A percentile compares a stretch with the other conserved stretches of the same genome.
These are phyloP conservation scores for Trididemnum clinides DNA, from an alignment of 23 tunicate genomes.

Conservation along the genomic window DNA sequence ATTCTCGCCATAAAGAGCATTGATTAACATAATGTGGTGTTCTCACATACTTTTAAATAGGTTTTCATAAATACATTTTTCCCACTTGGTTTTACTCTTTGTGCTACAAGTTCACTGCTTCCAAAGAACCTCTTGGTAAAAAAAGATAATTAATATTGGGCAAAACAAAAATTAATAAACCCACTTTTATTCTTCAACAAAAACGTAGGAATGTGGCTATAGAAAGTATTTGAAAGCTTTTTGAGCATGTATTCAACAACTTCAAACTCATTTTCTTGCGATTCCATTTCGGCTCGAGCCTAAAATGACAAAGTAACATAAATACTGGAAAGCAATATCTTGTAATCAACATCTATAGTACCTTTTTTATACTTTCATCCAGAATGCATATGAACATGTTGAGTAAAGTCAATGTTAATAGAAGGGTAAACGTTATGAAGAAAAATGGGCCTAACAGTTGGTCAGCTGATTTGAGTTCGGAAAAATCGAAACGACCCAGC, in stretches of 20 bases:
- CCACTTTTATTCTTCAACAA: background rate
- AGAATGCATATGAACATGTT: slow-evolving; percentile 81
- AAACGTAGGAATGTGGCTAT: slow-evolving; percentile 20
- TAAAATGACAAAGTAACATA: background rate
- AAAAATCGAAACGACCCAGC: slow-evolving; percentile 81
- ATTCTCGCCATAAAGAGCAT: too few relatives aligned
- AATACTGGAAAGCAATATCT: background rate
- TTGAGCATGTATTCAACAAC: slow-evolving; percentile 67
- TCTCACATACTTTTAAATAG: too few relatives aligned
- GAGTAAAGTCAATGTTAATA: slow-evolving; percentile 55
- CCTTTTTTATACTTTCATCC: slow-evolving; percentile 86
- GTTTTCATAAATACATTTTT: too few relatives aligned
- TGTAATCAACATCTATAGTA: background rate
- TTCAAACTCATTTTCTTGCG: slow-evolving; percentile 69
- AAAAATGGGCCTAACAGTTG: slow-evolving; percentile 74
- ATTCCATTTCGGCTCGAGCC: slow-evolving; percentile 69
- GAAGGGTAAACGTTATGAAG: slow-evolving; percentile 58
- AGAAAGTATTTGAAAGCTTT: slow-evolving; percentile 15
- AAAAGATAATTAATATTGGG: too few relatives aligned
- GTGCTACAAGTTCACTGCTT: too few relatives aligned
- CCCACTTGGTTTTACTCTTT: too few relatives aligned
- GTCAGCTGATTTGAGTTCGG: slow-evolving; percentile 69
- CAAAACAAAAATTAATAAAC: too few relatives aligned
- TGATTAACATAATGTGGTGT: too few relatives aligned
- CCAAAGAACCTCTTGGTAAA: too few relatives aligned